Evolutionary conservation across 2,888 invertebrate species (phyloP), one percentile per base, ranked within the genome.

Genomic region (Pyrocoelia pectoralis): DNA sequence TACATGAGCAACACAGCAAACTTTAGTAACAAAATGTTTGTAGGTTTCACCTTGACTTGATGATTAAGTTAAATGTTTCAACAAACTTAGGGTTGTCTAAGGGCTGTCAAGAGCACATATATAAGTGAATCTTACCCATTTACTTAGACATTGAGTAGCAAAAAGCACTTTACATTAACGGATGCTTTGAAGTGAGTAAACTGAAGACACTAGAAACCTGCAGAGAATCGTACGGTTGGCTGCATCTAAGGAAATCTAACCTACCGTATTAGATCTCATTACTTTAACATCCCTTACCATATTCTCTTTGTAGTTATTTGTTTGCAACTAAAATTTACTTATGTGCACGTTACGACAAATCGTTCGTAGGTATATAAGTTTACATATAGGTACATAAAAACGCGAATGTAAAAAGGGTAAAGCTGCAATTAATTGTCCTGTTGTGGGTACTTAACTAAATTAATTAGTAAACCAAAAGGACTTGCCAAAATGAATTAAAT

Each of bases 111-210:
- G 13, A 62, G 53, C 62, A 62, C 33, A 56, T 18, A 50, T 58
- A 50, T 62, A 62, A 63, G 63, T 59, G 58, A 63, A 63, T 65
- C 60, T 61, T 60, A 56, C 24, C 61, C 61, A 65, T 65, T 65
- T 59, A 65, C 61, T 65, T 65, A 56, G 54, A 61, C 49, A 48
- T 57, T 57, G 60, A 61, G 56, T 54, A 57, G 57, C 55, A 65
- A 61, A 67, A 61, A 67, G 64, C 60, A 64, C 63, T 67, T 67
- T 61, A 52, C 61, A 58, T 64, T 61, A 64, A 58, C 56, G 64
- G 64, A 54, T 67, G 61, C 67, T 67, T 67, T 67, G 67, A 67
- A 67, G 67, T 67, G 58, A 56, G 59, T 55, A 56, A 54, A 62
- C 56, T 58, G 66, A 66, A 66, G 66, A 62, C 66, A 61, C 59